phyloP scores from a whole-genome alignment of 2,797 vertebrate genomes.

The Tenualosa ilisha region DNA sequence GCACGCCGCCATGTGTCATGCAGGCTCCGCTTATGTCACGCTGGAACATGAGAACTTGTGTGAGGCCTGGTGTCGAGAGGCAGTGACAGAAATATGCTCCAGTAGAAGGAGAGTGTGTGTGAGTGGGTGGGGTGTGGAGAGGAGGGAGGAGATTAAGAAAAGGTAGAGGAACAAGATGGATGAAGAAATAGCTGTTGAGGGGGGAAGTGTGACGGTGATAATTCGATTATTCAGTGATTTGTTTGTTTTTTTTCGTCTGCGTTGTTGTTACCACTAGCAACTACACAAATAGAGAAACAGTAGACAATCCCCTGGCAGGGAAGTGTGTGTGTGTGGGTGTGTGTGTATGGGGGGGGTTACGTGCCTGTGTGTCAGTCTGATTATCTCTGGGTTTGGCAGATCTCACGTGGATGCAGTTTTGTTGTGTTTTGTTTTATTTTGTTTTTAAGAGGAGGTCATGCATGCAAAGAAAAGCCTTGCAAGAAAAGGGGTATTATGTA shows the following conservation, averaged over 20 bases:
- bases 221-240: constrained; percentile 46
- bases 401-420: background rate
- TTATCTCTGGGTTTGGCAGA: background rate
- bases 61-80: background rate
- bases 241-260: constrained; percentile 37
- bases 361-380: background rate
- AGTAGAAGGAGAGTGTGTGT: background rate
- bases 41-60: background rate
- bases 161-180: too few relatives aligned
- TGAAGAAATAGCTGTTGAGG: too few relatives aligned
- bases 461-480: background rate
- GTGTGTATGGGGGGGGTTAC: background rate
- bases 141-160: background rate
- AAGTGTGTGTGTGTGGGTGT: constrained; percentile 34
- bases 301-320: constrained; percentile 31
- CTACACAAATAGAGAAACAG: constrained; percentile 46
- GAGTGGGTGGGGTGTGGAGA: background rate
- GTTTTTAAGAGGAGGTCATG: background rate
- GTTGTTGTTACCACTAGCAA: constrained; percentile 46
- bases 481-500: background rate
- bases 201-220: constrained; percentile 13
- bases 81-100: background rate
- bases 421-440: background rate
- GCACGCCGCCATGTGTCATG: background rate
- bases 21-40: constrained; percentile 5